phyloP scores from a whole-genome alignment of 2,113 vertebrate species.

The Leptodactylus fuscus region DNA sequence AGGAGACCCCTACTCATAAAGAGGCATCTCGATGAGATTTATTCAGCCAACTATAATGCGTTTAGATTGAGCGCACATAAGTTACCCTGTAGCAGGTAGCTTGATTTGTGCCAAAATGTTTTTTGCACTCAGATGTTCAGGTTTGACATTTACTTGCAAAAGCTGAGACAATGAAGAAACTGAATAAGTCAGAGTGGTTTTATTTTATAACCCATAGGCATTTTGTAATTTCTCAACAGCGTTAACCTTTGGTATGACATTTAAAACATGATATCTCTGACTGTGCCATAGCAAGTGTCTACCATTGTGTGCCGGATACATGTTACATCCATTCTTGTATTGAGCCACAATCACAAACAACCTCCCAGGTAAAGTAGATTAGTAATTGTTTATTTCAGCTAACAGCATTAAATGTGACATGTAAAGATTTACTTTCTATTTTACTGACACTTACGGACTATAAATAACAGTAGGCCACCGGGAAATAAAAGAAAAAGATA shows the following conservation, averaged over 20 bases:
- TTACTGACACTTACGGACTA: no score
- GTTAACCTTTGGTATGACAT: conserved; percentile 61
- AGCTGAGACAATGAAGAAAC: conserved; percentile 29
- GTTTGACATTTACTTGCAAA: conserved; percentile 59
- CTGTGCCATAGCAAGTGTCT: background rate
- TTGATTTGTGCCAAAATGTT: conserved; percentile 39
- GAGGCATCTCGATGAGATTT: background rate
- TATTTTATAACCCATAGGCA: conserved; percentile 42
- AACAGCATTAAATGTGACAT: background rate
- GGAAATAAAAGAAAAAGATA: no score
- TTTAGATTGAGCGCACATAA: background rate
- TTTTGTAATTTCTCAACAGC: conserved; percentile 62
- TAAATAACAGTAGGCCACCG: no score
- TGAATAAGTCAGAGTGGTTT: conserved; percentile 61
- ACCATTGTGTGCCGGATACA: background rate
- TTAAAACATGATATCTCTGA: background rate
- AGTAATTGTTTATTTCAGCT: background rate
- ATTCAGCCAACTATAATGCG: background rate
- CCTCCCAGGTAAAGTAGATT: background rate
- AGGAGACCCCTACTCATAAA: no score
- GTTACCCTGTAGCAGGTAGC: background rate
- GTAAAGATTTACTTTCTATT: no score
- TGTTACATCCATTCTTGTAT: background rate
- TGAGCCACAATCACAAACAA: background rate
- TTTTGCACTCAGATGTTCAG: conserved; percentile 51